Evolutionary conservation across 2,888 invertebrate species (phyloP), one percentile per base, ranked within the genome.

Genomic region (Chaetogeoica ovagalla): DNA sequence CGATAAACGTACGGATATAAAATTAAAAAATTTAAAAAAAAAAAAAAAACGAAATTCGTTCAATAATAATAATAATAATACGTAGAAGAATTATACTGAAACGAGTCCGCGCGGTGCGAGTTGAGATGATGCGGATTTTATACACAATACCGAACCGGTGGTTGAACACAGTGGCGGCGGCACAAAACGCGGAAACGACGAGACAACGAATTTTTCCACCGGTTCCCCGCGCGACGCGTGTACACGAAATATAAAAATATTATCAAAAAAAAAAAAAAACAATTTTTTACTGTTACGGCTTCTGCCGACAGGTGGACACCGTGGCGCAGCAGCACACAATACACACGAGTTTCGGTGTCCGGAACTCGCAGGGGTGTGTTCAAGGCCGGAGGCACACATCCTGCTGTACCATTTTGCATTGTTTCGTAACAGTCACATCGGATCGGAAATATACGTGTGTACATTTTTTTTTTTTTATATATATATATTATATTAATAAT

Each of bases 351-450:
- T 37, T 15, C 52, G 21, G 52, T 73, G 52, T 73, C 73, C 73
- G 73, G 73, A 73, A 73, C 74, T 55, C 55, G 55, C 65, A 66
- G 74, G 74, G 66, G 74, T 65, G 74, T 65, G 74, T 9, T 57
- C 74, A 75, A 75, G 74, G 74, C 17, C 74, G 65, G n/a, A n/a
- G n/a, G 6, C 23, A 23, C 23, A 75, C 74, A 75, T 75, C 74
- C 74, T 75, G 74, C 74, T 75, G 74, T 39, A 48, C n/a, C 21
- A 23, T 9, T n/a, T n/a, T 15, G 13, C 15, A 13, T 48, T 11
- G 11, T 48, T 30, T 1, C 3, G 11, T 48, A n/a, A n/a, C n/a
- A 1, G 48, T 48, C 17, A 19, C 17, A 52, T 9, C 8, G 48
- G 52, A 75, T 65, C 74, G 74, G 74, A 75, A 65, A 65, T 75